phyloP scores from a whole-genome alignment of 2,888 invertebrate species.

The Acheta domesticus region DNA sequence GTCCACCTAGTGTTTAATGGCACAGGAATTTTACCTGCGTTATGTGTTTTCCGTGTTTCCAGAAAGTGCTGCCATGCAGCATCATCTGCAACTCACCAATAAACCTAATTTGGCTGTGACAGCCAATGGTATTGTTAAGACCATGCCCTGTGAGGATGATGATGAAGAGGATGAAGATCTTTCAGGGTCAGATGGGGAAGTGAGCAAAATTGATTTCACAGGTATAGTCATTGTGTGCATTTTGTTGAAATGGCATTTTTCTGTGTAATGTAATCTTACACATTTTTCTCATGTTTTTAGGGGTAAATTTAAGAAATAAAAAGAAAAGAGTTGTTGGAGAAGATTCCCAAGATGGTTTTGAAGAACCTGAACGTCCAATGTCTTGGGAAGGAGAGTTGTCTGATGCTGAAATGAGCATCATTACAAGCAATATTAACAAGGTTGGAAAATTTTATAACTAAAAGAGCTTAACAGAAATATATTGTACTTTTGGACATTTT shows the following conservation, averaged over 20 bases:
- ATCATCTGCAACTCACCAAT: neutral
- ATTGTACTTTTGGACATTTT: no score
- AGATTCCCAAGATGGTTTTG: constrained; percentile 40
- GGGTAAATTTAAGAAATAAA: constrained; percentile 64
- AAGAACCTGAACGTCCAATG: constrained; percentile 71
- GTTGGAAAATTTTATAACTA: neutral
- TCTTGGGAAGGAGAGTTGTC: constrained; percentile 93
- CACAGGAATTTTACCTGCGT: neutral
- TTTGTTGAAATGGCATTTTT: neutral
- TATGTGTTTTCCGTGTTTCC: neutral
- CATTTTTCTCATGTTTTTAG: constrained; percentile 28
- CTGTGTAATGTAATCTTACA: no score
- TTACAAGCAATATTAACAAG: constrained; percentile 34
- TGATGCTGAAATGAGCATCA: constrained; percentile 65
- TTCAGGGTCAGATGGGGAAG: constrained; percentile 73
- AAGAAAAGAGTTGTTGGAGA: constrained; percentile 52
- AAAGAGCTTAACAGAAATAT: no score
- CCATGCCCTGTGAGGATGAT: constrained; percentile 21
- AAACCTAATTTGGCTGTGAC: constrained; percentile 23
- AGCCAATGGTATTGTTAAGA: constrained; percentile 2
- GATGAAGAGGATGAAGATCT: constrained; percentile 51
- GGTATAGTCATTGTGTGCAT: constrained; percentile 39
- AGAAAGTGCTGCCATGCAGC: neutral
- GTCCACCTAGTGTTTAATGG: neutral
- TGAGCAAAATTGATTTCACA: constrained; percentile 73